Conservation (phyloP, 2,797 vertebrate species). For the Agapornis canus region DNA sequence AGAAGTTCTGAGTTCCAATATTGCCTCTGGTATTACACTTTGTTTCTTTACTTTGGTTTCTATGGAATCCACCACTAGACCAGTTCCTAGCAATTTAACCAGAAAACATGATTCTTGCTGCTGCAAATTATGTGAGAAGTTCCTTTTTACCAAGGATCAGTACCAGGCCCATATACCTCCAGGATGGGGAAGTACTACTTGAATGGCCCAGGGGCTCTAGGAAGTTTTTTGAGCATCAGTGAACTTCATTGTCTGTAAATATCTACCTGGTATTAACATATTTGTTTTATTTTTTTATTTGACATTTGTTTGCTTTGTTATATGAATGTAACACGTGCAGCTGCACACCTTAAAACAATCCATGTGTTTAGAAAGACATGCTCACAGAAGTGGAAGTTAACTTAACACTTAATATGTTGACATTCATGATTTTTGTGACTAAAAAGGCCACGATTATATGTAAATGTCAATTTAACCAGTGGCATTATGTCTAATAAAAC, state of each 20-base stretch:
- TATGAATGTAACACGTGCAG: not conserved
- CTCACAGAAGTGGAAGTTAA: conserved; percentile 9
- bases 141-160: not conserved
- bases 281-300: conserved; percentile 40
- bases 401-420: conserved; percentile 45
- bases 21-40: not conserved
- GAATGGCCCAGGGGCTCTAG: not conserved
- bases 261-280: conserved; percentile 13
- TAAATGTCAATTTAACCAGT: conserved; percentile 6
- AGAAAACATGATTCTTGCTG: not conserved
- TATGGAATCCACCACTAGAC: not conserved
- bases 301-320: not conserved
- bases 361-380: conserved; percentile 1
- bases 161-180: not conserved
- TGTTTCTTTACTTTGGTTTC: not conserved
- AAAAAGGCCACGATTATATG: conserved; percentile 4
- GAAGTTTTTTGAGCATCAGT: not conserved
- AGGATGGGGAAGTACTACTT: not conserved
- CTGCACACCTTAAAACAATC: not conserved
- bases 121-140: not conserved
- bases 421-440: conserved; percentile 50
- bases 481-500: conserved; percentile 70
- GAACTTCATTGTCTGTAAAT: not conserved
- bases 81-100: conserved; percentile 11
- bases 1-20: not conserved